Base-by-base conservation (phyloP, 1,140 invertebrate species). In the Agrypnia vestita region DNA sequence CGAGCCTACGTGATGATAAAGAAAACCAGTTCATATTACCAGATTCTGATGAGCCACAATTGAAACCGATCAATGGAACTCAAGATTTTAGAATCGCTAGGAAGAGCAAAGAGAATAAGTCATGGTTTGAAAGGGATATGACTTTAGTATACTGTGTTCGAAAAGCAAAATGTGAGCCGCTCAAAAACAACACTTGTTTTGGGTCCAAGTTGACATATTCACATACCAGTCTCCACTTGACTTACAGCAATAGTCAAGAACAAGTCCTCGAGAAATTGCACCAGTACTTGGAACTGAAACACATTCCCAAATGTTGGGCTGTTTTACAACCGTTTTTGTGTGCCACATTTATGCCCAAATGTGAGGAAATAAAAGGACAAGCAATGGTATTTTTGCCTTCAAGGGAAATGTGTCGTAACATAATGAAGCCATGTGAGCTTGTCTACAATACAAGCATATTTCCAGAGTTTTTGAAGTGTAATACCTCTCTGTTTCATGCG, bases 241-340 rank as follows among this genome's bases (percentile, higher is more conserved):
- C 93, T n/a, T 94, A 94, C 82, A 92, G 93, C 53, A 88, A 88
- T 17, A 93, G 88, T 25, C 93, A 95, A 82, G 91, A 92, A 69
- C 91, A 94, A 84, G 74, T 92, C 59, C 88, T 95, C 88, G 93
- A 95, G 83, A 94, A 92, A 83, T 87, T 97, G 43, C 88, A 92
- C 64, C 85, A 92, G 46, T 96, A 96, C 89, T 92, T 93, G 86
- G 93, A 93, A 44, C 85, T 98, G 9, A 92, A 93, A 82, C 94
- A 95, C 88, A 93, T 97, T 80, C 97, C 97, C 76, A 96, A 96
- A 89, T 99, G 97, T 86, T 99, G 97, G 97, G 93, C 95, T 13
- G 95, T 97, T 0, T 94, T 98, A 82, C 97, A 98, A 86, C 96
- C 96, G 11, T 94, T 98, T 84, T 86, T 98, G 0, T 98, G 97